phyloP scores from a whole-genome alignment of 2,113 vertebrate genomes.

The Dicaeum eximium region DNA sequence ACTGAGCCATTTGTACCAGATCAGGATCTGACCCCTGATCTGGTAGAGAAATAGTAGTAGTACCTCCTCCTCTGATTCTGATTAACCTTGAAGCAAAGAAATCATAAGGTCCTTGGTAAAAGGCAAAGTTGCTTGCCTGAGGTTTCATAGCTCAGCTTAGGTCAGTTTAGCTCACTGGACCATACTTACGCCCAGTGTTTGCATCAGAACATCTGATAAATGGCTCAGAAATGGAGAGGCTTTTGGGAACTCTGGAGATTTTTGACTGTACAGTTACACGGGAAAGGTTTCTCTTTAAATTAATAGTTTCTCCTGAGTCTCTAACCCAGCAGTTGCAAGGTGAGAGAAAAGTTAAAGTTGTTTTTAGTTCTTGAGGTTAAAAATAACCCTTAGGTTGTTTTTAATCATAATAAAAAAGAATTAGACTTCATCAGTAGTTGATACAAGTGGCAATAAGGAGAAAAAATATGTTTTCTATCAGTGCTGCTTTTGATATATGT shows the following conservation, averaged over 20 bases:
- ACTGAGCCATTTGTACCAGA: background rate
- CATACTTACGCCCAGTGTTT: background rate
- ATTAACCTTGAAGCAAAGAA: background rate
- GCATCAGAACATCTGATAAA: background rate
- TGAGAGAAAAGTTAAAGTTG: background rate
- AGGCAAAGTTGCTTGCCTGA: background rate
- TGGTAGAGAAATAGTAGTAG: background rate
- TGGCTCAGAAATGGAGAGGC: background rate
- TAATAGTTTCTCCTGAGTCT: background rate
- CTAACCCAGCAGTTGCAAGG: background rate
- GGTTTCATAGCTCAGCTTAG: background rate
- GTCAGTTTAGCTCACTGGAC: background rate
- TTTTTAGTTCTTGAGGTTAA: background rate
- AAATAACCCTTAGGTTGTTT: background rate
- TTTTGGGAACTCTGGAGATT: background rate
- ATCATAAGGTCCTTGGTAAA: background rate
- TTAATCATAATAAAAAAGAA: background rate
- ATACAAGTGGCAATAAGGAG: background rate
- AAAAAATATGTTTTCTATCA: background rate
- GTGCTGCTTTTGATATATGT: background rate
- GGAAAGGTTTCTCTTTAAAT: background rate
- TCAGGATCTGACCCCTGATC: background rate
- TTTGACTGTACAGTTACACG: background rate
- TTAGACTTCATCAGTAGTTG: background rate
- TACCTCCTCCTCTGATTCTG: background rate